These are phyloP conservation scores for Morone chrysops DNA, from an alignment of 2,113 vertebrate genomes.

Conservation along the genomic window DNA sequence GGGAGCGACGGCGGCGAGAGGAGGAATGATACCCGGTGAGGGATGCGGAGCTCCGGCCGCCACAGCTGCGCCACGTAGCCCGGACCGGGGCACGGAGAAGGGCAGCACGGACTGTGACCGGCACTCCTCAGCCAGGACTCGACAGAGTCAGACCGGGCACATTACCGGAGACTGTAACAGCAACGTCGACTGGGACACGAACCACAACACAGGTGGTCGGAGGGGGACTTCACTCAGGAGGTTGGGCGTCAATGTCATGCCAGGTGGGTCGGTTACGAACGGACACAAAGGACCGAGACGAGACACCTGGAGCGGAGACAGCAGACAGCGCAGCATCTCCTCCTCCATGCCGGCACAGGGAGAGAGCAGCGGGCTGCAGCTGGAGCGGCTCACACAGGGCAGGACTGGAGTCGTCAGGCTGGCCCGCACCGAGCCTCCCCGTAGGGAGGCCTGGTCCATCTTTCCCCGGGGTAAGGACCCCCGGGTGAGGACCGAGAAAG, in stretches of 20 bases:
- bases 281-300: constrained; percentile 41
- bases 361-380: constrained; percentile 44
- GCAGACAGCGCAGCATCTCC: constrained; percentile 37
- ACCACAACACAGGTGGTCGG: constrained; percentile 43
- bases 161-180: constrained; percentile 21
- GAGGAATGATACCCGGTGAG: constrained; percentile 36
- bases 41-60: constrained; percentile 53
- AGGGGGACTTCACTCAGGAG: constrained; percentile 40
- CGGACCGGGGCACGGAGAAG: constrained; percentile 17
- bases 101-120: constrained; percentile 16
- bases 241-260: constrained; percentile 25
- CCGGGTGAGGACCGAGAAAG: constrained; percentile 83
- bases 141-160: constrained; percentile 2
- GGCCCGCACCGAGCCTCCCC: constrained; percentile 81
- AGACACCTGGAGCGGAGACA: constrained; percentile 36
- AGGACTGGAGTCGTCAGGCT: constrained; percentile 82
- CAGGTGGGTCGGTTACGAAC: constrained; percentile 5
- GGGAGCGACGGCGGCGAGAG: constrained; percentile 8
- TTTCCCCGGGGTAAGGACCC: constrained; percentile 84
- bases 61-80: constrained; percentile 71
- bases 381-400: constrained; percentile 80
- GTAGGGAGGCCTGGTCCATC: constrained; percentile 91
- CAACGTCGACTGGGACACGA: constrained; percentile 34
- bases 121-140: background rate
- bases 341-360: background rate